Percentiles rank a stretch among this genome's conserved stretches.
Conservation (phyloP, 2,113 vertebrate genomes). For the Illadopsis cleaveri region DNA sequence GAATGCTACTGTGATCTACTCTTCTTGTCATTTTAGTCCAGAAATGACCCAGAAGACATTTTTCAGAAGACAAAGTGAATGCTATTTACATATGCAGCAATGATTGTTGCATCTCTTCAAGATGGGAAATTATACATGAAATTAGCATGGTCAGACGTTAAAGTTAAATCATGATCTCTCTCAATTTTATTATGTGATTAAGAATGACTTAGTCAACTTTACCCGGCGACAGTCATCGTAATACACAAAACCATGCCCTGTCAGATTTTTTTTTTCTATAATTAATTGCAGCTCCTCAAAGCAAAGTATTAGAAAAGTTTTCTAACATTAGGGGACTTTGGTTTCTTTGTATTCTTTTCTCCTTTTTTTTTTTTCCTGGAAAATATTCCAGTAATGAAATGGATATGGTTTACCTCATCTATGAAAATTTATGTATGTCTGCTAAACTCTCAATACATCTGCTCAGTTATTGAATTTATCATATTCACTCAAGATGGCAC, state of each 20-base stretch:
- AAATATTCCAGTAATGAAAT: slow-evolving; percentile 26
- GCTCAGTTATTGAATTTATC: slow-evolving; percentile 56
- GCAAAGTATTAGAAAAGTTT: not conserved
- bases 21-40: not conserved
- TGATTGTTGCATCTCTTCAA: not conserved
- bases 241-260: not conserved
- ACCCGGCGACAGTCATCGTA: not conserved
- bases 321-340: not conserved
- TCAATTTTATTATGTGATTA: not conserved
- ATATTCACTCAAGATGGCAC: slow-evolving; percentile 31
- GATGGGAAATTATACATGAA: not conserved
- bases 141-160: not conserved
- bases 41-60: not conserved
- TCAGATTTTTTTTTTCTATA: not conserved
- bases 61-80: not conserved
- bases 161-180: not conserved
- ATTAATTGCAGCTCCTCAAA: not conserved
- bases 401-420: slow-evolving; percentile 29
- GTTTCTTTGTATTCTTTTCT: not conserved
- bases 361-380: not conserved
- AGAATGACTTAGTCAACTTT: not conserved
- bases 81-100: not conserved
- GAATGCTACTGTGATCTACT: not conserved
- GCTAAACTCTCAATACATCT: slow-evolving; percentile 51
- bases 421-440: slow-evolving; percentile 52